Conservation (phyloP, 2,888 invertebrate genomes). For the Hypsopygia costalis region DNA sequence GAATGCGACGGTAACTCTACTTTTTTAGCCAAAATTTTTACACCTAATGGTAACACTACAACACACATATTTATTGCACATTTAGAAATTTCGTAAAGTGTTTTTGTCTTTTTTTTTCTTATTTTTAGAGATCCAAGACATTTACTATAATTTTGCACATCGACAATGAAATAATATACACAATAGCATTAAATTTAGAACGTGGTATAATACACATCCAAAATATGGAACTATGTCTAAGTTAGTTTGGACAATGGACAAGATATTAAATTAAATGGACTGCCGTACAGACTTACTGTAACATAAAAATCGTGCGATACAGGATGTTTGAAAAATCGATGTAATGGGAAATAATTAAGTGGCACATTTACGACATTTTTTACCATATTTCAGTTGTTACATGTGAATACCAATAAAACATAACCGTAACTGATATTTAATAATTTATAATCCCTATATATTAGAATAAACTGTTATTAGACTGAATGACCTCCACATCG, state of each 20-base stretch:
- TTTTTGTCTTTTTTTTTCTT: conserved; percentile 78
- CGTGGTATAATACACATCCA: conserved; percentile 77
- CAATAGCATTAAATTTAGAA: conserved; percentile 75
- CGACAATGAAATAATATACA: conserved; percentile 77
- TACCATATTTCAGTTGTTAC: too few relatives aligned
- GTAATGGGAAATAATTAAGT: too few relatives aligned
- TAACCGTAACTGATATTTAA: too few relatives aligned
- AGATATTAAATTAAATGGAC: conserved; percentile 68
- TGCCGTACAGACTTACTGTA: conserved; percentile 49
- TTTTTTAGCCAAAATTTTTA: conserved; percentile 64
- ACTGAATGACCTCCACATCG: too few relatives aligned
- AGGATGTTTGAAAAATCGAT: too few relatives aligned
- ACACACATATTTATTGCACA: conserved; percentile 82
- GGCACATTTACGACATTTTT: too few relatives aligned
- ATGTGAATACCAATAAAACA: too few relatives aligned
- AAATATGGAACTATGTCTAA: conserved; percentile 77
- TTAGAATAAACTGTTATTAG: too few relatives aligned
- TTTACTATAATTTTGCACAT: conserved; percentile 81
- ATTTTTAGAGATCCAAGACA: conserved; percentile 80
- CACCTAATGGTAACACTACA: conserved; percentile 80
- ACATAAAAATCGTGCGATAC: conserved; percentile 54
- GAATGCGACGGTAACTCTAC: conserved; percentile 41
- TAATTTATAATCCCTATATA: too few relatives aligned
- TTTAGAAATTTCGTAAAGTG: conserved; percentile 80
- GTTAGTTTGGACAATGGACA: conserved; percentile 77